Base-by-base conservation (phyloP, 2,888 invertebrate genomes). In the Diadegma fenestrale region DNA sequence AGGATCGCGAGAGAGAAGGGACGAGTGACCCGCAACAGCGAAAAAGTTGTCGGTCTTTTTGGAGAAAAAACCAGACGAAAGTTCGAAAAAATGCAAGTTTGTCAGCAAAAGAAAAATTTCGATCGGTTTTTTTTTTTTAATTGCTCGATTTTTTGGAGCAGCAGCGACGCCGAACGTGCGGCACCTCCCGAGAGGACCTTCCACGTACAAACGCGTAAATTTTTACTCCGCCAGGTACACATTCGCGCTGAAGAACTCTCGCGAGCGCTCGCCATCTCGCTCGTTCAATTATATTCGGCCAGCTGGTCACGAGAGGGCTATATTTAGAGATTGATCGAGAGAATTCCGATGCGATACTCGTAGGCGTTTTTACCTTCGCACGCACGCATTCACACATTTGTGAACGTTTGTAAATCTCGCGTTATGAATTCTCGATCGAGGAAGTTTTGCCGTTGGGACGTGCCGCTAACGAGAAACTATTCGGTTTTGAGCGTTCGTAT, bases 281-380 rank as follows among this genome's bases (percentile, higher is more conserved):
- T 33, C 77, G 73, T 81, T 85, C 81, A 85, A 85, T 85, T 85
- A 85, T 85, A 85, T 81, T 85, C 78, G 85, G 73, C 81, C 85
- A 86, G 85, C 85, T 87, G 85, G 82, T 66, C 83, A 43, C 61
- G 66, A 26, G 45, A 63, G 72, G 14, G 64, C 83, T 85, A 85
- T 85, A 85, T 85, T 85, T 85, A 85, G 85, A 82, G 82, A 80
- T 83, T 83, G 85, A 85, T 85, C 85, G 80, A 72, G 76, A 68
- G 83, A 85, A 80, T 85, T 85, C 80, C 83, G 83, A 85, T 82
- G 80, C 76, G 71, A 76, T 76, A 83, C 83, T 82, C 82, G 85
- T 83, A 71, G 80, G 76, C 80, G 82, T 73, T 85, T 85, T 85
- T 80, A 68, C 81, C 69, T 82, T 45, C 72, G 58, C 45, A 26